Conservation (phyloP, 2,888 invertebrate species). For the Conus canariensis region DNA sequence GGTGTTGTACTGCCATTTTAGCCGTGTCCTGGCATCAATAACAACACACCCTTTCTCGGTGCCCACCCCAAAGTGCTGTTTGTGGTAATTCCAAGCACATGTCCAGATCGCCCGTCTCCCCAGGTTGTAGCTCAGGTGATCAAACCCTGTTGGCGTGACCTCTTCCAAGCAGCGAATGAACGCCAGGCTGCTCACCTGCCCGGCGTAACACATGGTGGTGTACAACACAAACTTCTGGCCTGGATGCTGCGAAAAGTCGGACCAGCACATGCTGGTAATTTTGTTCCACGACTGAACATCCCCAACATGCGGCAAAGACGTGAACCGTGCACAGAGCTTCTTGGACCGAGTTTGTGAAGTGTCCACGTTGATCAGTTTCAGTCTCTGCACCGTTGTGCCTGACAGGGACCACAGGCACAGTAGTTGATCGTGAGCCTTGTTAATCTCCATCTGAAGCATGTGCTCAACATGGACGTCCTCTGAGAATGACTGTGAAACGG, state of each 20-base stretch:
- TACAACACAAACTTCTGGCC: constrained; percentile 61
- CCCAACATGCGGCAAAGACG: constrained; percentile 44
- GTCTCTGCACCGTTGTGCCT: constrained; percentile 61
- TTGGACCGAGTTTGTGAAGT: constrained; percentile 3
- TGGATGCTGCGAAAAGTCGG: constrained; percentile 50
- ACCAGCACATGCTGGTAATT: constrained; percentile 70
- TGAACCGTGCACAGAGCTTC: constrained; percentile 52
- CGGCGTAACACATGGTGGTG: constrained; percentile 69
- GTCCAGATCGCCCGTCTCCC: constrained; percentile 74
- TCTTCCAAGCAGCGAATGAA: constrained; percentile 59
- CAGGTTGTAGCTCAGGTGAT: constrained; percentile 49
- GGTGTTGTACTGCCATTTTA: constrained; percentile 69
- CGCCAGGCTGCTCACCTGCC: constrained; percentile 65
- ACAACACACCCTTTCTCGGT: constrained; percentile 74
- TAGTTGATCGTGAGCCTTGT: constrained; percentile 56
- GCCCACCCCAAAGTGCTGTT: constrained; percentile 74
- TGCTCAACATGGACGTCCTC: constrained; percentile 59
- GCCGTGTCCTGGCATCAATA: constrained; percentile 72
- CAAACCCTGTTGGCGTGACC: background rate
- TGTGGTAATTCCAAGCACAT: constrained; percentile 74
- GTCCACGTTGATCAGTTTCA: constrained; percentile 63
- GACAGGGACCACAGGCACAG: constrained; percentile 69
- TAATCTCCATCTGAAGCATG: constrained; percentile 61
- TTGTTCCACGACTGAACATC: constrained; percentile 61
- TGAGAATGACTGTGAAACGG: constrained; percentile 38